Base-by-base conservation (phyloP, 2,888 invertebrate species). In the Archips crataeganus region DNA sequence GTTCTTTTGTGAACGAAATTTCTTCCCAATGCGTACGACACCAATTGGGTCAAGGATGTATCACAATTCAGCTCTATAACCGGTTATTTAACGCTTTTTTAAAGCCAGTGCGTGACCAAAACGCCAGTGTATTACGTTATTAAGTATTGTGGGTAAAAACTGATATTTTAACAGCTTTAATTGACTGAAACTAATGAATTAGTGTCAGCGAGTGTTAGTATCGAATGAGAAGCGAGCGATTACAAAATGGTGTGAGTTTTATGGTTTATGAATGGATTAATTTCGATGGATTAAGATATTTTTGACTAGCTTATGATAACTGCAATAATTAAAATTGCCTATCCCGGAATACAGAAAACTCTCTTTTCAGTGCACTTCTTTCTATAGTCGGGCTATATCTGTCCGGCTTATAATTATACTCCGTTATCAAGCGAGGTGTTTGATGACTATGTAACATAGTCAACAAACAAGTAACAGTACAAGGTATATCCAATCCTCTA, bases 1-100 rank as follows among this genome's bases (percentile, higher is more conserved):
- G 4, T 71, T 70, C 63, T 57, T 69, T 60, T 70, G 54, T 74
- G 60, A 42, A 69, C 59, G 49, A 65, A 73, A 64, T 59, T 49
- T 68, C 72, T 65, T 65, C 61, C 74, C 69, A 65, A 13, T 60
- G 60, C 39, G 51, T 60, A 59, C 36, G 23, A 59, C 63, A 42
- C 51, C 49, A 65, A 74, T 69, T 70, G 32, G 74, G 74, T 70
- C 74, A 74, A 74, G 74, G 74, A 54, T 61, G 57, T 49, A 36
- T 51, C 60, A 65, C 61, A 70, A 65, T 65, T 74, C 23, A 54
- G 64, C 42, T 65, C 64, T 65, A 54, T 45, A 70, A 74, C 74
- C 74, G 74, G 74, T 74, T 69, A 54, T 3, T 11, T 60, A 61
- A 54, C 45, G 60, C 60, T 70, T 65, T 73, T 73, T 65, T 74